Base-by-base conservation (phyloP, 2,113 vertebrate genomes). In the Lethenteron camtschaticum region DNA sequence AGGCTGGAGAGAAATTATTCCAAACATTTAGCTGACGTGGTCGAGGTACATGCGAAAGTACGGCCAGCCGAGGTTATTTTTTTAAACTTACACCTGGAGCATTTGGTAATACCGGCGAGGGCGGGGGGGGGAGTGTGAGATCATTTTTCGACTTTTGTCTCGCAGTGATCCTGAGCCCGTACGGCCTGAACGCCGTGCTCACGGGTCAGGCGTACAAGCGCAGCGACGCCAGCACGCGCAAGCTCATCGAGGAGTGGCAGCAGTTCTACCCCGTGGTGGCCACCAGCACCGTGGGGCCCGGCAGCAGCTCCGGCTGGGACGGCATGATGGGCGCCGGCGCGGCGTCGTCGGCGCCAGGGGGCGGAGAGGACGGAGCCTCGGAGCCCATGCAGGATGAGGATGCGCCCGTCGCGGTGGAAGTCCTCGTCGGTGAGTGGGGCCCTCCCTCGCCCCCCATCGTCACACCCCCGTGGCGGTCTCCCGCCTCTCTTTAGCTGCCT, bases 161-260 rank as follows among this genome's bases (percentile, higher is more conserved):
- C 69, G 63, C 77, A 97, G 92, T 96, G 70, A 81, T 97, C 77
- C 81, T 97, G 76, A 95, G 90, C 73, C 92, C 92, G 1, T 97
- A 95, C 1, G 91, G 91, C 14, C 79, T 97, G 78, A 90, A 85
- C 1, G 92, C 90, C 69, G 90, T 87, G 0, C 83, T 97, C 3
- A 97, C 91, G 3, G 92, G 92, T 70, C 92, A 95, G 74, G 84
- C 84, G 1, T 95, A 85, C 74, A 96, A 96, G 79, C 90, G 90
- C 85, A 89, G 87, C 55, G 92, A 97, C 74, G 88, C 91, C 0
- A 90, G 90, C 1, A 85, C 86, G 13, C 80, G 87, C 3, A 96
- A 94, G 73, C 73, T 97, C 72, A 88, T 97, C 70, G 92, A 97
- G 78, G 92, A 97, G 72, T 97, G 92, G 92, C 90, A 89, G 77